Evolutionary conservation across 2,113 vertebrate genomes (phyloP), one percentile per base, ranked within the genome.

Genomic region (Aphelocoma coerulescens): DNA sequence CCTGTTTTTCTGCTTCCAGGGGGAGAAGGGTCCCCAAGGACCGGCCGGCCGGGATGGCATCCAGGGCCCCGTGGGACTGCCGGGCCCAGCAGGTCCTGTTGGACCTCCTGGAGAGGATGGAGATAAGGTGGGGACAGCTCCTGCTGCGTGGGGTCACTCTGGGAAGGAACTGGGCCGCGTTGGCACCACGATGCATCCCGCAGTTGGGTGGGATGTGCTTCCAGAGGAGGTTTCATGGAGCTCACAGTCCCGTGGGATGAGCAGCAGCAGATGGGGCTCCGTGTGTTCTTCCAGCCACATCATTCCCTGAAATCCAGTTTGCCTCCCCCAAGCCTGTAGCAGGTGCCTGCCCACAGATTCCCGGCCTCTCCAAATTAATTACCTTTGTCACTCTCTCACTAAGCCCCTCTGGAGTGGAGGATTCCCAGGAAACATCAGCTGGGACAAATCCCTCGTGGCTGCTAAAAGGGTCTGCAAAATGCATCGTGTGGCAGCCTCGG

Each of bases 11-110:
- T 80, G 86, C 33, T 89, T 93, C 28, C 62, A 99, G 99, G 99
- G 99, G 3, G 99, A 99, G 97, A 99, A 99, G 97, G 99, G 99
- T 81, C 99, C 99, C 30, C 99, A 99, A 95, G 99, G 99, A 28
- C 99, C 99, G 0, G 99, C 99, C 27, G 99, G 99, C 73, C 98
- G 99, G 96, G 99, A 99, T 6, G 99, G 99, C 52, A 99, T 99
- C 96, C 99, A 99, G 94, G 99, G 99, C 72, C 99, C 99, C 0
- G 99, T 99, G 88, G 99, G 99, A 66, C 98, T 99, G 27, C 99
- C 99, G 0, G 99, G 99, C 52, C 99, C 99, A 3, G 99, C 99
- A 44, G 99, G 99, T 96, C 99, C 99, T 2, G 98, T 99, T 1
- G 99, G 99, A 20, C 98, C 99, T 63, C 99, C 99, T 0, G 99